Base-by-base conservation (phyloP, 2,113 vertebrate genomes). In the Glaucidium brasilianum region DNA sequence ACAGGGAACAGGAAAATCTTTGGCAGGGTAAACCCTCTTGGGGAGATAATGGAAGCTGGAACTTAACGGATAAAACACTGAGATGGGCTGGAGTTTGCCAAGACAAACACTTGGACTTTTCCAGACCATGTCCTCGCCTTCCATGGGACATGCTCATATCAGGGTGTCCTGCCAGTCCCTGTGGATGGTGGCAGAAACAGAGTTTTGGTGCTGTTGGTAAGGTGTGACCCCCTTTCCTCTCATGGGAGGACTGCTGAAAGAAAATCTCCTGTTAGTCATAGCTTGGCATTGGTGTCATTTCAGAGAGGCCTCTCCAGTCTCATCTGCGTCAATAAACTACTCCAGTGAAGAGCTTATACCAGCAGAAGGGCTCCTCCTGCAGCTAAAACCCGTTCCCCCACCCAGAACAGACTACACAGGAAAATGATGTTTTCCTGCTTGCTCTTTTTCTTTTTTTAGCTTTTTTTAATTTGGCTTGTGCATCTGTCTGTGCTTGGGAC, bases 1-100 rank as follows among this genome's bases (percentile, higher is more conserved):
- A 75, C 19, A 68, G 64, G n/a, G 55, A 88, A 75, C 30, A 62
- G 69, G 66, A 83, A 91, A 79, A 58, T 72, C 32, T 82, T 82
- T 90, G 41, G 73, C 80, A 64, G n/a, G 29, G 26, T 64, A 55
- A 76, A 47, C 29, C 13, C 53, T 94, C 60, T 32, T 75, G n/a
- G 45, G 58, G 12, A 92, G n/a, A 30, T 82, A 91, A 68, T 92
- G 80, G 50, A 95, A 82, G 53, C 41, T 97, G 49, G 19, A 88
- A 6, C 58, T 87, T 53, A 53, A 10, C 3, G 5, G 66, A 63
- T 91, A 69, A 81, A 82, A 53, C 41, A 59, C 1, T 69, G 74
- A 73, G 11, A 52, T 43, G 39, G 34, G 21, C 49, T 72, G 32
- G 35, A 66, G 14, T 67, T 85, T 82, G 50, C 86, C 91, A 92